phyloP scores from a whole-genome alignment of 2,113 vertebrate genomes.

The Atrichornis clamosus region DNA sequence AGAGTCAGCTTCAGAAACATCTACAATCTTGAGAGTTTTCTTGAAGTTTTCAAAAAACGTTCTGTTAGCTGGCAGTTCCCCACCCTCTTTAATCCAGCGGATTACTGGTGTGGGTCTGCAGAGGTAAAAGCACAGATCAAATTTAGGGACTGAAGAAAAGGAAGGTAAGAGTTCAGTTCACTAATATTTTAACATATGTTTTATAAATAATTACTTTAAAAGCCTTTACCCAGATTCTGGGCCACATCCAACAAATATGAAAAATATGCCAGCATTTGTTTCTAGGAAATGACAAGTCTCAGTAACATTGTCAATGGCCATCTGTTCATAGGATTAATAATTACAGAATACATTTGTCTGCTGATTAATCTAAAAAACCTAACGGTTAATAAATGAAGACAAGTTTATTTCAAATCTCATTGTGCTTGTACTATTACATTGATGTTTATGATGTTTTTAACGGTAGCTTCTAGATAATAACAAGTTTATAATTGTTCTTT shows the following conservation, averaged over 20 bases:
- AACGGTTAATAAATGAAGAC: not conserved
- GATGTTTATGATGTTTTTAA: not conserved
- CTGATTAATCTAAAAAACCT: not conserved
- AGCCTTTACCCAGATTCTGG: not conserved
- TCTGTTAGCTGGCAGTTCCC: slow-evolving; percentile 81
- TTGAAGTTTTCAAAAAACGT: slow-evolving; percentile 85
- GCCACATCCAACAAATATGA: not conserved
- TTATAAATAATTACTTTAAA: not conserved
- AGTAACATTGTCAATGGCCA: slow-evolving; percentile 3
- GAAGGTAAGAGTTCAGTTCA: not conserved
- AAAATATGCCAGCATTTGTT: slow-evolving; percentile 4
- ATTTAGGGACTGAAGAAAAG: not conserved
- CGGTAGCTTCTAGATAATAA: not conserved
- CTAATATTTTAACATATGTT: not conserved
- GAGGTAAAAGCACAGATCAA: slow-evolving; percentile 7
- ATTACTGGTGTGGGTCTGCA: slow-evolving; percentile 88
- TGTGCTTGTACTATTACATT: not conserved
- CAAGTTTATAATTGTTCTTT: not conserved
- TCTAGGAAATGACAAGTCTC: slow-evolving; percentile 12
- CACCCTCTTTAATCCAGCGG: slow-evolving; percentile 89
- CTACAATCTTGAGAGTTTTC: slow-evolving; percentile 87
- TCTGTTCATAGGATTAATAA: slow-evolving; percentile 34
- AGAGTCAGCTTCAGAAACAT: slow-evolving; percentile 88
- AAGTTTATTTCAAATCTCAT: not conserved
- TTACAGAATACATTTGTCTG: slow-evolving; percentile 13